phyloP scores from a whole-genome alignment of 2,888 invertebrate genomes.

The Chloromyia formosa region DNA sequence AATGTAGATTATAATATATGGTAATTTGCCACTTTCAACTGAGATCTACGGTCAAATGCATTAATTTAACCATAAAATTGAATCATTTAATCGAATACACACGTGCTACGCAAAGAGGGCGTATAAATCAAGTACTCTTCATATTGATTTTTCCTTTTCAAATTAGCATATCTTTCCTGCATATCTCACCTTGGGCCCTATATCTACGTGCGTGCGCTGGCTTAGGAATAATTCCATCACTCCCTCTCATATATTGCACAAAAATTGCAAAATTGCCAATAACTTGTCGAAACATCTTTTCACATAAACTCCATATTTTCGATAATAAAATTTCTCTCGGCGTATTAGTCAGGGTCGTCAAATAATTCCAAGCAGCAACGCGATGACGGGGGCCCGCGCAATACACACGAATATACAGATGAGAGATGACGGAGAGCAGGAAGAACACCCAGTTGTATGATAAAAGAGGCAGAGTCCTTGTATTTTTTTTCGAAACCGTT shows the following conservation, averaged over 20 bases:
- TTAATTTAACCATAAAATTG: background rate
- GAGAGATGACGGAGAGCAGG: background rate
- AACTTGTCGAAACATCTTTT: slow-evolving; percentile 40
- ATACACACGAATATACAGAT: background rate
- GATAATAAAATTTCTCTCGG: slow-evolving; percentile 40
- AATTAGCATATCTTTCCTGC: slow-evolving; percentile 31
- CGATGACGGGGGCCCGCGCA: too few species aligned
- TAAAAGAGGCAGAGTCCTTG: too few species aligned
- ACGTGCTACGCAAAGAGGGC: background rate
- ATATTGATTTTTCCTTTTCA: slow-evolving; percentile 14
- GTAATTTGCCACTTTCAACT: too few species aligned
- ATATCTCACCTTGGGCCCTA: background rate
- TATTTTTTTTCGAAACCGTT: background rate
- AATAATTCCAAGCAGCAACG: slow-evolving; percentile 28
- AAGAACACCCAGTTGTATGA: background rate
- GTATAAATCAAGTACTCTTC: background rate
- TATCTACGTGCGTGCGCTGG: background rate
- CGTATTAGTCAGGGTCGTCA: slow-evolving; percentile 45
- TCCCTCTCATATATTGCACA: slow-evolving; percentile 30
- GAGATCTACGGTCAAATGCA: too few species aligned
- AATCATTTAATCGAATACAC: slow-evolving; percentile 10
- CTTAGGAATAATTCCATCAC: slow-evolving; percentile 1
- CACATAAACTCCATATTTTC: slow-evolving; percentile 32
- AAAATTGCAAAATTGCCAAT: slow-evolving; percentile 47
- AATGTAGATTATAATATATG: too few species aligned